Conservation (phyloP, 2,888 invertebrate genomes). For the Hermaeophaga mercurialis region DNA sequence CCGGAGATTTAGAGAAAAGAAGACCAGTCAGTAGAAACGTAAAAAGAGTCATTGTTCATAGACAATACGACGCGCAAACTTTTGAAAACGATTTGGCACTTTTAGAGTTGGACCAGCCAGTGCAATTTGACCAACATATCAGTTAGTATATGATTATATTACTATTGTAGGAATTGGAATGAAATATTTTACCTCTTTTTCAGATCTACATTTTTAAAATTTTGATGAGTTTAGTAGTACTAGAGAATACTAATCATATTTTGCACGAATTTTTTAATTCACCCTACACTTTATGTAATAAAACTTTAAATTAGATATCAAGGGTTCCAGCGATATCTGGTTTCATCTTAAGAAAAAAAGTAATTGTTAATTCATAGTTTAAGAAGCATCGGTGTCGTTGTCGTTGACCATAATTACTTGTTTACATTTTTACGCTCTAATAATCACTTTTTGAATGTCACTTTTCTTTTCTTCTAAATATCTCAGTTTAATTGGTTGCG, state of each 20-base stretch:
- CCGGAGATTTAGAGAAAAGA: constrained; percentile 79
- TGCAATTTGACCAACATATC: constrained; percentile 84
- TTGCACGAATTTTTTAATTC: too few species aligned
- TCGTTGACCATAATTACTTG: too few species aligned
- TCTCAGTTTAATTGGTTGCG: too few species aligned
- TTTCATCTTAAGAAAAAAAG: not conserved
- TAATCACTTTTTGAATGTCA: not conserved
- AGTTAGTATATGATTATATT: constrained; percentile 66
- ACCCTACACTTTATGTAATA: too few species aligned
- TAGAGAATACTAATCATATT: too few species aligned
- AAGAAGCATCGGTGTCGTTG: not conserved
- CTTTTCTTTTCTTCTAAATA: not conserved
- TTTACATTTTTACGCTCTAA: not conserved
- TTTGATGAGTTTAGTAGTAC: too few species aligned
- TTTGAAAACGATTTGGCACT: constrained; percentile 92
- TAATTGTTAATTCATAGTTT: not conserved
- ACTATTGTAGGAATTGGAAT: too few species aligned
- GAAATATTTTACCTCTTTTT: too few species aligned
- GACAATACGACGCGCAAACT: constrained; percentile 86
- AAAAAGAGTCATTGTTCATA: constrained; percentile 83
- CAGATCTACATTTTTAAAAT: too few species aligned
- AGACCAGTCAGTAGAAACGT: constrained; percentile 83
- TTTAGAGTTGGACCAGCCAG: constrained; percentile 80
- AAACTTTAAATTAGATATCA: too few species aligned
- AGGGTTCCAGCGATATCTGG: too few species aligned